Percentiles rank a stretch among this genome's conserved stretches.
These are phyloP conservation scores for Sylvia borin DNA, from an alignment of 2,797 vertebrate genomes.

Conservation along the genomic window DNA sequence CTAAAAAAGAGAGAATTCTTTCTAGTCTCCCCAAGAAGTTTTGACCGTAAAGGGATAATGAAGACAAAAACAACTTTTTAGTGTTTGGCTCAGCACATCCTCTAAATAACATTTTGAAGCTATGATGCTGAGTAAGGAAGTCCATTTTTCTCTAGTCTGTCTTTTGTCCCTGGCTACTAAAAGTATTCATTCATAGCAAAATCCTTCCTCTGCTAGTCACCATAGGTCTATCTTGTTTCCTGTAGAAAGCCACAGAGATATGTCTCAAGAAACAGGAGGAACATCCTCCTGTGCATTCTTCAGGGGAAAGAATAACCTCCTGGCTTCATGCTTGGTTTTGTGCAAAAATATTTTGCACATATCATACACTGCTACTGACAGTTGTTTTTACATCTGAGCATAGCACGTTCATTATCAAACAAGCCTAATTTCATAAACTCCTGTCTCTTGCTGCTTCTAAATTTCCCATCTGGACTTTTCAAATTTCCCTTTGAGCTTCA, in stretches of 20 bases:
- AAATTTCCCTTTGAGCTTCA: not conserved
- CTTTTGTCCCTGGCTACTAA: not conserved
- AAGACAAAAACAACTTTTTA: constrained; percentile 6
- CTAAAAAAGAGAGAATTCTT: not conserved
- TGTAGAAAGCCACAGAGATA: not conserved
- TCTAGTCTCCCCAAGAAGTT: not conserved
- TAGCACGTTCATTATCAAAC: not conserved
- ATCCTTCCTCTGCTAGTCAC: not conserved
- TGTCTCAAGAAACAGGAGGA: not conserved
- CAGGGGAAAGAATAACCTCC: not conserved
- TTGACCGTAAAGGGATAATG: not conserved
- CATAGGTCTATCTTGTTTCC: not conserved
- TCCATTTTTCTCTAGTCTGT: not conserved
- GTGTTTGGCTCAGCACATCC: not conserved
- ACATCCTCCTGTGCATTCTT: not conserved
- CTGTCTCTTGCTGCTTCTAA: not conserved
- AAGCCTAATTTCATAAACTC: not conserved
- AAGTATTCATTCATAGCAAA: not conserved
- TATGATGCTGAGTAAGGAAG: not conserved
- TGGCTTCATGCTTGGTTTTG: not conserved
- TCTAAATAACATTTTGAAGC: not conserved
- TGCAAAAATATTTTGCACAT: not conserved
- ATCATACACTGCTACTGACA: not conserved
- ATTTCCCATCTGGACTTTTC: not conserved
- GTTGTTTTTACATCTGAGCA: not conserved